Evolutionary conservation across 2,113 vertebrate species (phyloP).

Genomic region (Vireo altiloquus): DNA sequence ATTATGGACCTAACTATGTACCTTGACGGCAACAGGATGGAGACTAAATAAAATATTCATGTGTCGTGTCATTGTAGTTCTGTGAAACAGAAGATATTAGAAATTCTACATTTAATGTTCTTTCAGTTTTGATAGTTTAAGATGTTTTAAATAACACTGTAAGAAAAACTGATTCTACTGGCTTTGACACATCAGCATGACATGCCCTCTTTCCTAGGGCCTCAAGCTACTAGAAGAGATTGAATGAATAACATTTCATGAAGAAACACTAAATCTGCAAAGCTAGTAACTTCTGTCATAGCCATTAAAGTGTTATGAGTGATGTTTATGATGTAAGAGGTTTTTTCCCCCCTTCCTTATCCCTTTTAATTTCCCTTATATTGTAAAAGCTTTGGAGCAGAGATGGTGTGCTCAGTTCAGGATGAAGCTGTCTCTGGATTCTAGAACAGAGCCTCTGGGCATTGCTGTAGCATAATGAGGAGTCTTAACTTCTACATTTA

Average conservation of each 20-base stretch:
- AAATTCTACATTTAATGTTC: not conserved
- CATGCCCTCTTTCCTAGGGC: not conserved
- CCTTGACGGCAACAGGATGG: not conserved
- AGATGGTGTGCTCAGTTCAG: not conserved
- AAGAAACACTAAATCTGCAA: not conserved
- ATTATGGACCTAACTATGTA: not conserved
- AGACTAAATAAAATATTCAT: not conserved
- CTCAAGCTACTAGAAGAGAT: not conserved
- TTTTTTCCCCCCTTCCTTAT: no score
- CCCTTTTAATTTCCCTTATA: not conserved
- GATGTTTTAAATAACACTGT: not conserved
- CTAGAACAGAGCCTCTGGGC: not conserved
- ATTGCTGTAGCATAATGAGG: not conserved
- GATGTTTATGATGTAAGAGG: not conserved
- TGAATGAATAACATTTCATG: not conserved
- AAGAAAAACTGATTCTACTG: not conserved
- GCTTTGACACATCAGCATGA: not conserved
- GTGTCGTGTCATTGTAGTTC: not conserved
- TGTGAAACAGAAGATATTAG: not conserved
- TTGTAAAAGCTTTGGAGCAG: not conserved
- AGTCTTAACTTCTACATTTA: not conserved
- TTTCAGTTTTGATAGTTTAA: not conserved
- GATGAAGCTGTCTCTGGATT: not conserved
- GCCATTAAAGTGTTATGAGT: not conserved
- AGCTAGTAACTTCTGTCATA: not conserved